Evolutionary conservation across 2,888 invertebrate species (phyloP), one percentile per base, ranked within the genome.

Genomic region (Eustalomyia histrio): DNA sequence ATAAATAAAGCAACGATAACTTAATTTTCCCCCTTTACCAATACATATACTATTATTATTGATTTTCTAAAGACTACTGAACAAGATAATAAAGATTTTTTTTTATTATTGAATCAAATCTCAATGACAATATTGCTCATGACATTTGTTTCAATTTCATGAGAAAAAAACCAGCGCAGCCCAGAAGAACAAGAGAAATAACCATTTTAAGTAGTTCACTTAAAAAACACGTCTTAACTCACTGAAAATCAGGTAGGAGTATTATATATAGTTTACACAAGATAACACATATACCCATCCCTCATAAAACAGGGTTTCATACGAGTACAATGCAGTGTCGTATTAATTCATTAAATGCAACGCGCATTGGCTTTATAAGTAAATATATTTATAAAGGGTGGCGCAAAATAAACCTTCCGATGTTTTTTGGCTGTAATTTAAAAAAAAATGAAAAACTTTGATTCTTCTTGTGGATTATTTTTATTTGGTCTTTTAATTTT

Each of bases 81-180:
- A 57, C 21, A 24, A 47, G 47, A 61, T 55, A 61, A 33, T 33
- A n/a, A 24, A 47, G 47, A 61, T 55, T 71, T 21, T 24, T 72
- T 63, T 72, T 63, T 72, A 55, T 72, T 72, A 47, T 55, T 55
- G 63, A 73, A 73, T 73, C 73, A 64, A 53, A 72, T 43, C n/a
- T n/a, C 47, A 72, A 72, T 55, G 72, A 53, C 72, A 55, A 33
- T 43, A 67, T 35, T 39, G 53, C 39, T 55, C 55, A 64, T 64
- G 47, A 50, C 64, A 64, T 64, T 64, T 64, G 64, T 55, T 64
- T 55, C 12, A 3, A 55, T 73, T 55, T n/a, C 18, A 73, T 7
- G 7, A 43, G 43, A 29, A 29, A 47, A 24, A 16, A 2, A 29
- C 4, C 12, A 8, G 16, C n/a, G 17, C 16, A 52, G 10, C 8